A percentile compares a stretch with the other conserved stretches of the same genome.
Evolutionary conservation across 2,888 invertebrate genomes (phyloP).

Genomic region (Nymphalis urticae): DNA sequence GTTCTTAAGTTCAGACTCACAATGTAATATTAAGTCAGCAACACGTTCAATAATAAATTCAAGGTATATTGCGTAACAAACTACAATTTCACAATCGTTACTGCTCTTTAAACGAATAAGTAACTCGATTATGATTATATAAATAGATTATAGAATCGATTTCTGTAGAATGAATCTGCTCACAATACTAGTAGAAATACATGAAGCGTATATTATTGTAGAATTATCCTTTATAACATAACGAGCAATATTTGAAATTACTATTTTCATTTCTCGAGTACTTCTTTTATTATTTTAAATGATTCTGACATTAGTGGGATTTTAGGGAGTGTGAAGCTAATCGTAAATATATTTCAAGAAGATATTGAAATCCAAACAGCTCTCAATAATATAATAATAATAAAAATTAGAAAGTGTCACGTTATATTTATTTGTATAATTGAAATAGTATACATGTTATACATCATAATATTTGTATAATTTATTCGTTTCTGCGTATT

Average conservation of each 20-base stretch:
- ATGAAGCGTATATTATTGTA: neutral
- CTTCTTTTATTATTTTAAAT: too few relatives aligned
- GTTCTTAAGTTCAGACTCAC: constrained; percentile 11
- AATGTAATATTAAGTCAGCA: neutral
- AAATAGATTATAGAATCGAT: neutral
- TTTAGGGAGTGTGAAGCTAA: too few relatives aligned
- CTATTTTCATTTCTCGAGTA: too few relatives aligned
- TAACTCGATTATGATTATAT: too few relatives aligned
- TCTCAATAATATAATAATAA: neutral
- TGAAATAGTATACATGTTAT: neutral
- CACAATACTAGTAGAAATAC: constrained; percentile 1
- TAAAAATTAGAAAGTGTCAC: neutral
- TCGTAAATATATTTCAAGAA: too few relatives aligned
- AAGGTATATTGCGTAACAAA: neutral
- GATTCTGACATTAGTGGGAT: too few relatives aligned
- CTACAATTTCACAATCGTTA: too few relatives aligned
- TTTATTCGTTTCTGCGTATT: neutral
- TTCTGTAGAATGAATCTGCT: neutral
- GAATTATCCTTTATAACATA: neutral
- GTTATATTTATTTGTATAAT: neutral
- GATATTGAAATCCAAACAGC: too few relatives aligned
- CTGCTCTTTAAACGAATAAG: too few relatives aligned
- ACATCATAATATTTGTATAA: neutral
- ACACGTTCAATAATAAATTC: neutral
- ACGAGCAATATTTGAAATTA: too few relatives aligned